Evolutionary conservation across 2,113 vertebrate genomes (phyloP), one percentile per base, ranked within the genome.

Genomic region (Callorhinus ursinus): DNA sequence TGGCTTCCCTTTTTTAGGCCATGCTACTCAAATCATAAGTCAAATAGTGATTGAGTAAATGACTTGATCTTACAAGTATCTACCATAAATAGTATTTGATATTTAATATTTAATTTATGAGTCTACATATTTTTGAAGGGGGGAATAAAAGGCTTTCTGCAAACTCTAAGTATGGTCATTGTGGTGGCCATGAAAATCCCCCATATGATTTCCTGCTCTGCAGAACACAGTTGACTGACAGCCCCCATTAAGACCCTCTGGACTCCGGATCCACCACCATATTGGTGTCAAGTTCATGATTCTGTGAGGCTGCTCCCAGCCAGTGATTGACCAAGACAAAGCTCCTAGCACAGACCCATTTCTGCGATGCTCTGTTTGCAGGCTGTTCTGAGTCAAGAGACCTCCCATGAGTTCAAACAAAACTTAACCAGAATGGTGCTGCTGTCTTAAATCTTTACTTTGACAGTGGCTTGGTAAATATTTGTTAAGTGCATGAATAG

Each of bases 271-370:
- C 31, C 39, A 49, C 42, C 14, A 39, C 15, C 19, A 42, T 18
- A 8, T 24, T 77, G 53, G 3, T 36, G n/a, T 18, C 42, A 53
- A 22, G 5, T n/a, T 49, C 39, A 28, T 15, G 15, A 76, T 51
- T 53, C 28, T 3, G 22, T 46, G 8, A 57, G 31, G 26, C 6
- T 69, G 22, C 18, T 59, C 3, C 2, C 5, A 67, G 22, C 12
- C 42, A 22, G 0, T 11, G 39, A 21, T 0, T 53, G 71, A 65
- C 1, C 14, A 33, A 26, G 77, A 33, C 10, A 65, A 16, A n/a
- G 1, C 16, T 57, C 0, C 2, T 19, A 16, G 39, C 16, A 12
- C 24, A 13, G 26, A 2, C 21, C 10, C 1, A 2, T 63, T 82
- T 28, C 26, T 42, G 10, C n/a, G 4, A 18, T 19, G 26, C 26